Conservation (phyloP, 2,113 vertebrate species). For the Myotis davidii region DNA sequence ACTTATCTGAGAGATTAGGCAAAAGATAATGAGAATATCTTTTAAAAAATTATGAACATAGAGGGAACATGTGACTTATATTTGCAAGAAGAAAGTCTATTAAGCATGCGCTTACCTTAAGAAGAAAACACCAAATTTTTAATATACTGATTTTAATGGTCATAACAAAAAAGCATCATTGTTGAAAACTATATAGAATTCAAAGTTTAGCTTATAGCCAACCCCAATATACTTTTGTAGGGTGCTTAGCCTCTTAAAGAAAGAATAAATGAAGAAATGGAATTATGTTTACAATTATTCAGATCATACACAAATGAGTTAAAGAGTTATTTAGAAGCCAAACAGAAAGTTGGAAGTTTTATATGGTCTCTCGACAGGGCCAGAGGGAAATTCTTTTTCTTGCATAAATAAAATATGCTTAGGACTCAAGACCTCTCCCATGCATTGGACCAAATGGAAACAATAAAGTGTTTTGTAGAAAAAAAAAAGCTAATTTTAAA, state of each 20-base stretch:
- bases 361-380: neutral
- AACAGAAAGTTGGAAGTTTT: neutral
- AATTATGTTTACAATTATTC: neutral
- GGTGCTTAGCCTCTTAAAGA: neutral
- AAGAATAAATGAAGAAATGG: neutral
- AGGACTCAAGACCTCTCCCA: neutral
- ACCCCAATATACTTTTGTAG: neutral
- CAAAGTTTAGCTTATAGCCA: neutral
- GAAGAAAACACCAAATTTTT: neutral
- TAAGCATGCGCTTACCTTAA: neutral
- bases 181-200: neutral
- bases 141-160: neutral
- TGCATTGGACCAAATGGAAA: too few relatives aligned
- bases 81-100: neutral
- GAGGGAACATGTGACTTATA: neutral
- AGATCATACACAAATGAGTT: neutral
- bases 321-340: neutral
- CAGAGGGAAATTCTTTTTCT: constrained; percentile 35
- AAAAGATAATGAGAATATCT: neutral
- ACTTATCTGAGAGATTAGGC: neutral
- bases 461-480: too few relatives aligned
- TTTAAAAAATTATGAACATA: neutral
- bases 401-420: neutral
- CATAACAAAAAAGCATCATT: neutral
- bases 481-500: neutral